A percentile compares a stretch with the other conserved stretches of the same genome.
Conservation (phyloP, 2,888 invertebrate species). For the Phalangium opilio region DNA sequence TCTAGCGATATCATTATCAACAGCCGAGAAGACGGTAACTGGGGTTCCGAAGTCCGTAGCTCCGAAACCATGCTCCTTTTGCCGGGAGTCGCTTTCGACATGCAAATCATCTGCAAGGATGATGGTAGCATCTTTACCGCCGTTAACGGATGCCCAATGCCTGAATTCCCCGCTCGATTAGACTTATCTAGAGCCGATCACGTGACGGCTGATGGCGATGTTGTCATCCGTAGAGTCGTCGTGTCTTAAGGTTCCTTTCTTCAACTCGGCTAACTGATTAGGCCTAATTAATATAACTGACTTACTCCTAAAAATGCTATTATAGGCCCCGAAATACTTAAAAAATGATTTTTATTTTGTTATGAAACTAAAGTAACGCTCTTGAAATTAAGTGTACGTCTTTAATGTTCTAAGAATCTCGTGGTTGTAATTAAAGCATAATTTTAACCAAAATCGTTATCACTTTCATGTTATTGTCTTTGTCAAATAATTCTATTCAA, state of each 20-base stretch:
- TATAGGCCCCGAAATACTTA: too few species aligned
- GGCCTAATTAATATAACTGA: too few species aligned
- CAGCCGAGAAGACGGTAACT: conserved; percentile 11
- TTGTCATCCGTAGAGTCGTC: conserved; percentile 10
- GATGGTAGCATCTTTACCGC: conserved; percentile 6
- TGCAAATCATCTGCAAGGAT: conserved; percentile 8
- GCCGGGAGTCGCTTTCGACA: conserved; percentile 8
- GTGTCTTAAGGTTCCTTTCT: neutral
- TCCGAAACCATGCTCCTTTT: conserved; percentile 4
- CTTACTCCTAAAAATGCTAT: too few species aligned
- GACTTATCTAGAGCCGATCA: conserved; percentile 11
- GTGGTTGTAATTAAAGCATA: too few species aligned
- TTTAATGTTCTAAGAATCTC: too few species aligned
- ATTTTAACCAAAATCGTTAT: too few species aligned
- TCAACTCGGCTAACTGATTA: too few species aligned
- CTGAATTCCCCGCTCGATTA: conserved; percentile 10
- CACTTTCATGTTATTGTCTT: too few species aligned
- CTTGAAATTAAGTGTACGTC: too few species aligned
- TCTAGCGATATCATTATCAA: conserved; percentile 7
- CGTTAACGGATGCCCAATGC: conserved; percentile 9
- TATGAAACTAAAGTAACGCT: too few species aligned
- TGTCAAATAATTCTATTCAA: too few species aligned
- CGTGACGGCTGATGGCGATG: conserved; percentile 10
- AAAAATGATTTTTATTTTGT: too few species aligned
- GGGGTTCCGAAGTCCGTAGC: conserved; percentile 10